A percentile compares a stretch with the other conserved stretches of the same genome.
phyloP scores from a whole-genome alignment of 2,113 vertebrate species.

The Sebastes schlegelii region DNA sequence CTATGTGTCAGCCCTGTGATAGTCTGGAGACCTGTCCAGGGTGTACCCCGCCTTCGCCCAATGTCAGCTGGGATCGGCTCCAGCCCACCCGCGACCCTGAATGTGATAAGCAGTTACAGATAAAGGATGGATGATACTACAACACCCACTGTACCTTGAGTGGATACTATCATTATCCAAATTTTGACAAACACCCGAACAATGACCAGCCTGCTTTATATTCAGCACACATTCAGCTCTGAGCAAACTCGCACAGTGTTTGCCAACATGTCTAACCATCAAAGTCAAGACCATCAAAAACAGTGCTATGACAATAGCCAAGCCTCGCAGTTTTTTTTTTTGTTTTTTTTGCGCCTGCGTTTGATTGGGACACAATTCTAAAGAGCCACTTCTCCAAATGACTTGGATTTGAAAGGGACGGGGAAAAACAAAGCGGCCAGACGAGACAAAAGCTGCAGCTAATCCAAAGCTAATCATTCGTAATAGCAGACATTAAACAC shows the following conservation, averaged over 20 bases:
- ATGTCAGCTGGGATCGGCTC: too few species aligned
- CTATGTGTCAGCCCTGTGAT: too few species aligned
- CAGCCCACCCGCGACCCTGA: too few species aligned
- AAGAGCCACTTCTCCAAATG: constrained; percentile 53
- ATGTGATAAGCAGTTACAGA: too few species aligned
- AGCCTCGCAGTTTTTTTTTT: background rate
- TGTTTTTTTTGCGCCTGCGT: background rate
- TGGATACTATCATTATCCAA: constrained; percentile 9
- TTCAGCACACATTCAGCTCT: background rate
- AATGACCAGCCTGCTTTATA: constrained; percentile 24
- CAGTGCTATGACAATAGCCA: background rate
- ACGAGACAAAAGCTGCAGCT: constrained; percentile 61
- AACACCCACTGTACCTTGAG: constrained; percentile 19
- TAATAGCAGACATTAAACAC: constrained; percentile 73
- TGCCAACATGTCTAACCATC: constrained; percentile 40
- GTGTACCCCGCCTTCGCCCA: too few species aligned
- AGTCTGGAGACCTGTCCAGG: too few species aligned
- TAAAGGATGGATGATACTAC: background rate
- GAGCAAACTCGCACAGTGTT: constrained; percentile 11
- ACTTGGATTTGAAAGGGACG: constrained; percentile 49
- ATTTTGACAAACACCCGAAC: constrained; percentile 33
- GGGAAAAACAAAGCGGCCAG: constrained; percentile 50
- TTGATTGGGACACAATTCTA: constrained; percentile 39
- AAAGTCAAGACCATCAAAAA: constrained; percentile 41
- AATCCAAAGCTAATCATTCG: constrained; percentile 75